phyloP scores from a whole-genome alignment of 2,888 invertebrate species.

The Trissonchulus latispiculum region DNA sequence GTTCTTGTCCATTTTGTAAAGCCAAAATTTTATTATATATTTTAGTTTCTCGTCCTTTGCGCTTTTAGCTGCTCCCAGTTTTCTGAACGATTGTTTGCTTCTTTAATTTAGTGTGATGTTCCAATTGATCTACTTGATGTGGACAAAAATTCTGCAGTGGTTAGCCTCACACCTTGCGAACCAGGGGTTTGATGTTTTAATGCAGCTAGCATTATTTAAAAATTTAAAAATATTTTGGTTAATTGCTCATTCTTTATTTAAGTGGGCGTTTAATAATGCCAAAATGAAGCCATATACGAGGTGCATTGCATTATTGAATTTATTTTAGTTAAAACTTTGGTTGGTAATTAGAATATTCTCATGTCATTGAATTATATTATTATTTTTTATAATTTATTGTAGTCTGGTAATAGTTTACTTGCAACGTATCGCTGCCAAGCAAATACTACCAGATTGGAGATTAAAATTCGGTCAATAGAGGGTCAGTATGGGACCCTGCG shows the following conservation, averaged over 20 bases:
- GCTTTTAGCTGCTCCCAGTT: not conserved
- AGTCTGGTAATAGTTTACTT: slow-evolving; percentile 61
- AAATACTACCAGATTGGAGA: slow-evolving; percentile 75
- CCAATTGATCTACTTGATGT: slow-evolving; percentile 65
- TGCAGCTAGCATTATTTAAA: not conserved
- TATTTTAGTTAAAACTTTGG: too few relatives aligned
- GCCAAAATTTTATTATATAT: too few relatives aligned
- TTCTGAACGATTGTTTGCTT: too few relatives aligned
- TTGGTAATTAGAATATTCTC: too few relatives aligned
- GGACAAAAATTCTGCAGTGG: slow-evolving; percentile 68
- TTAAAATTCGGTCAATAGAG: slow-evolving; percentile 68
- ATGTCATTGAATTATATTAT: not conserved
- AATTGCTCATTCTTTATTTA: too few relatives aligned
- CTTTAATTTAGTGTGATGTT: slow-evolving; percentile 57
- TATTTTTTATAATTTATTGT: slow-evolving; percentile 28
- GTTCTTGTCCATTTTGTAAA: too few relatives aligned
- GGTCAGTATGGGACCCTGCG: slow-evolving; percentile 64
- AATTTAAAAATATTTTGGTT: too few relatives aligned
- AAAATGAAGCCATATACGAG: too few relatives aligned
- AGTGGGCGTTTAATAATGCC: too few relatives aligned
- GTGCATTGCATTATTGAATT: too few relatives aligned
- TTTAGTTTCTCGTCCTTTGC: too few relatives aligned
- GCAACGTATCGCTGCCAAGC: slow-evolving; percentile 87
- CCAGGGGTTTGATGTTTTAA: slow-evolving; percentile 49
- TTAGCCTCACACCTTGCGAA: slow-evolving; percentile 62